Evolutionary conservation across 1,140 invertebrate genomes (phyloP).

Genomic region (Tetragonula clypearis): DNA sequence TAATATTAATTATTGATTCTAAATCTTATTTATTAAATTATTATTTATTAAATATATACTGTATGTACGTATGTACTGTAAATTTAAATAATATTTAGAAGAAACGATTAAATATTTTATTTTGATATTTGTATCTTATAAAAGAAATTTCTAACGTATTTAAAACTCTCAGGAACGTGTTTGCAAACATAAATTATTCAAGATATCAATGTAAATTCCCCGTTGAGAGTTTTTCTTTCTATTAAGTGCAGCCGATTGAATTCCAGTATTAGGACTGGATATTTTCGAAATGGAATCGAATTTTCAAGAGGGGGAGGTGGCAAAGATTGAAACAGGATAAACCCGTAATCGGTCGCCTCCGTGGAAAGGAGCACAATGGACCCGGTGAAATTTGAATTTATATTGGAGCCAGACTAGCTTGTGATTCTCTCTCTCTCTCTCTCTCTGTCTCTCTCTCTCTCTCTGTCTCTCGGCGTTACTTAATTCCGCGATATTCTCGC

Average conservation of each 20-base stretch:
- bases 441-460: too few relatives aligned
- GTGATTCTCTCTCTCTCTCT: constrained; percentile 2
- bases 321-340: constrained; percentile 15
- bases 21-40: too few relatives aligned
- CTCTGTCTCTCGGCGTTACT: constrained; percentile 17
- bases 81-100: too few relatives aligned
- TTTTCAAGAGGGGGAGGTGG: background rate
- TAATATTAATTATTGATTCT: too few relatives aligned
- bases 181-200: background rate
- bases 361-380: constrained; percentile 34
- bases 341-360: constrained; percentile 13
- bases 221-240: background rate
- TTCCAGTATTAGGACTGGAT: background rate
- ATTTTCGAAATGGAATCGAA: constrained; percentile 13
- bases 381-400: constrained; percentile 45
- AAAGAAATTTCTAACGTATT: too few relatives aligned
- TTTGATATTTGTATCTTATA: too few relatives aligned
- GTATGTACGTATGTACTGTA: too few relatives aligned
- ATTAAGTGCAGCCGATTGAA: background rate
- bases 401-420: constrained; percentile 19
- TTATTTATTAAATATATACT: too few relatives aligned
- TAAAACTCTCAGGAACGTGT: too few relatives aligned
- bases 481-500: constrained; percentile 34
- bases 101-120: too few relatives aligned
- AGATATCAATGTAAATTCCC: background rate